These are phyloP conservation scores for Calliphora vicina DNA, from an alignment of 1,140 invertebrate species.

Conservation along the genomic window DNA sequence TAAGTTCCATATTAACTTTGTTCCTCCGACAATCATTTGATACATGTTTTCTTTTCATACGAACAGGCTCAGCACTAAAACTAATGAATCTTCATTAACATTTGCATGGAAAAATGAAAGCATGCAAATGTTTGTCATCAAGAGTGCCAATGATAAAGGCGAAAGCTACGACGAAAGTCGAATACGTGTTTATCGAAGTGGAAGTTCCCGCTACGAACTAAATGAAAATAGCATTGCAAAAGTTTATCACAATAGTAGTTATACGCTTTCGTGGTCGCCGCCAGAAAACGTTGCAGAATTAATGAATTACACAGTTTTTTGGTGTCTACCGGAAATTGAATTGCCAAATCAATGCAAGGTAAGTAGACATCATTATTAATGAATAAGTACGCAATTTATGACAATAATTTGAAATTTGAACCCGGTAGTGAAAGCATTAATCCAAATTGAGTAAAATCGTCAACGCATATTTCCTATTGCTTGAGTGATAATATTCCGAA, in stretches of 20 bases:
- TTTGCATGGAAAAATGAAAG: slow-evolving; percentile 16
- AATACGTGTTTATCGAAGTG: slow-evolving; percentile 43
- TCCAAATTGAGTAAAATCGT: no score
- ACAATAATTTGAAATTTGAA: no score
- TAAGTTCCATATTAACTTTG: slow-evolving; percentile 13
- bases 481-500: no score
- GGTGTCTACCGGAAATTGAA: slow-evolving; percentile 50
- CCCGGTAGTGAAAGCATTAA: no score
- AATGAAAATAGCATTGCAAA: slow-evolving; percentile 45
- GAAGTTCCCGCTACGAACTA: background rate
- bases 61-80: background rate
- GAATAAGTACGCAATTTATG: no score
- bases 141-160: slow-evolving; percentile 47
- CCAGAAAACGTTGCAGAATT: slow-evolving; percentile 41
- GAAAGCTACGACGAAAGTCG: slow-evolving; percentile 45
- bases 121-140: slow-evolving; percentile 46
- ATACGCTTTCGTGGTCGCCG: slow-evolving; percentile 51
- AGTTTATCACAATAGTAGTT: slow-evolving; percentile 48
- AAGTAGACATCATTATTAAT: background rate
- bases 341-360: slow-evolving; percentile 50
- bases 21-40: background rate
- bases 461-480: no score
- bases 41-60: background rate
- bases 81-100: background rate
- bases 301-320: slow-evolving; percentile 56